A percentile compares a stretch with the other conserved stretches of the same genome.
These are phyloP conservation scores for Perca schrenkii DNA, from an alignment of 2,113 vertebrate species.

Conservation along the genomic window DNA sequence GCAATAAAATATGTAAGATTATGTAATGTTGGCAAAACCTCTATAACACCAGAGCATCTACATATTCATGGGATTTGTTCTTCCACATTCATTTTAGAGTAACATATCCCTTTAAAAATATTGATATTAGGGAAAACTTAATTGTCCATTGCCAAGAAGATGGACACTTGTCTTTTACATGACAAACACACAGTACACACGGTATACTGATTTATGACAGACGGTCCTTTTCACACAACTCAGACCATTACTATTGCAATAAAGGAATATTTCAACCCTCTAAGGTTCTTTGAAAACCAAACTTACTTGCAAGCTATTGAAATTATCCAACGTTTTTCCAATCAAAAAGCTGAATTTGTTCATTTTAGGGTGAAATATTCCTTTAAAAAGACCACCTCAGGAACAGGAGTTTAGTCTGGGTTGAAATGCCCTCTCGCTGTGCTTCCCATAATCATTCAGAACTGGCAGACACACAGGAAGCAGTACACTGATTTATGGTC, in stretches of 20 bases:
- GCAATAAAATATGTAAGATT: background rate
- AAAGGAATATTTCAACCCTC: background rate
- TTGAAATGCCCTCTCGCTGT: conserved; percentile 12
- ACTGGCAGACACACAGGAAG: conserved; percentile 42
- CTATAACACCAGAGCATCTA: too few relatives aligned
- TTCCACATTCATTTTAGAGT: background rate
- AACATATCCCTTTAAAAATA: background rate
- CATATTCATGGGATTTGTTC: too few relatives aligned
- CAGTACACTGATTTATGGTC: conserved; percentile 69
- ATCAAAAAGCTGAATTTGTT: background rate
- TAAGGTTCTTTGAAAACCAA: background rate
- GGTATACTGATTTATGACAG: background rate
- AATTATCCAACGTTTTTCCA: background rate
- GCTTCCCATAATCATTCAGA: conserved; percentile 42
- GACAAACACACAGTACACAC: background rate
- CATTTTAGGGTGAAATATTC: conserved; percentile 14
- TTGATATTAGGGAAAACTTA: background rate
- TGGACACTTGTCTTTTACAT: background rate
- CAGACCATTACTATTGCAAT: background rate
- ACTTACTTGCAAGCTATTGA: background rate
- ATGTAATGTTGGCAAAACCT: background rate
- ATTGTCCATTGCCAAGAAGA: background rate
- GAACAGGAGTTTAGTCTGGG: conserved; percentile 20
- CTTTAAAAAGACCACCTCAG: conserved; percentile 20
- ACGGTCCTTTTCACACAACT: background rate